These are phyloP conservation scores for Myotis myotis DNA, from an alignment of 2,797 vertebrate species.

Conservation along the genomic window DNA sequence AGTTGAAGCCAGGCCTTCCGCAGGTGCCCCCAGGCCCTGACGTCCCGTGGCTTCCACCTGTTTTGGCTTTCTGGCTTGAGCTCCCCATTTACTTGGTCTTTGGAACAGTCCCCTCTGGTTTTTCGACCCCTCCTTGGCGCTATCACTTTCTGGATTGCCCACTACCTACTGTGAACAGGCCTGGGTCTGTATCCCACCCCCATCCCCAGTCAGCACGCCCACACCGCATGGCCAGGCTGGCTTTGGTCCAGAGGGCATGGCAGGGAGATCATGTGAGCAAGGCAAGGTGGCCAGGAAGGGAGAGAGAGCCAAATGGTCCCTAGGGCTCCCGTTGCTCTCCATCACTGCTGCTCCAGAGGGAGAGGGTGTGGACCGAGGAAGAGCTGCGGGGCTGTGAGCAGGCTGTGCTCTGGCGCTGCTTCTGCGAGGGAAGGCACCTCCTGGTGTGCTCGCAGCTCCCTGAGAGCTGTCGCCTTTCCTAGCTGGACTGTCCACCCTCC, in stretches of 20 bases:
- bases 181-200: background rate
- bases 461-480: background rate
- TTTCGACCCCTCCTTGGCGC: background rate
- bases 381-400: background rate
- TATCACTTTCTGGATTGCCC: background rate
- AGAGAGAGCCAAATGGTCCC: background rate
- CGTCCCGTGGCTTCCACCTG: background rate
- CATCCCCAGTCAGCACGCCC: background rate
- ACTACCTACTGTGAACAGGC: background rate
- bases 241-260: background rate
- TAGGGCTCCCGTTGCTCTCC: background rate
- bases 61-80: background rate
- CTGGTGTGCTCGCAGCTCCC: background rate
- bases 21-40: background rate
- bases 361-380: background rate
- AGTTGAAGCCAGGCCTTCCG: background rate
- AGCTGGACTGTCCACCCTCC: background rate
- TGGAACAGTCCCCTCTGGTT: background rate
- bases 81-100: background rate
- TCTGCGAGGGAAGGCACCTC: background rate
- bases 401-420: background rate
- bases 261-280: background rate
- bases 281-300: background rate
- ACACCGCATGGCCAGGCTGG: background rate
- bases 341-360: background rate